These are phyloP conservation scores for Cepaea hortensis DNA, from an alignment of 2,888 invertebrate species.

Conservation along the genomic window DNA sequence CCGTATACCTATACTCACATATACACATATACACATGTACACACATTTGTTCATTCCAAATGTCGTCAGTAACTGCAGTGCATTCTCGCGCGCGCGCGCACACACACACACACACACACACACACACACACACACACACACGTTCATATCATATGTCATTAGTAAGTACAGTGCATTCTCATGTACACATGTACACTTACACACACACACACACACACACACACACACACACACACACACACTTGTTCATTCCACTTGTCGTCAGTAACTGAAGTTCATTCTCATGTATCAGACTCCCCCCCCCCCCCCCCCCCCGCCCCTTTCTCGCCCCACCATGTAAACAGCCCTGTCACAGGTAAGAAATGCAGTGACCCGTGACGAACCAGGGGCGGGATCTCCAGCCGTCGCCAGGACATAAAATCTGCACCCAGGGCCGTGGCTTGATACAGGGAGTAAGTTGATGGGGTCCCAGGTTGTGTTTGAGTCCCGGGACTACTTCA, in stretches of 20 bases:
- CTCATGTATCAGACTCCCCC: background rate
- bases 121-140: too few relatives aligned
- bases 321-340: background rate
- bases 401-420: background rate
- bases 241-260: background rate
- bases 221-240: background rate
- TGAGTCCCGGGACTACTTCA: conserved; percentile 71
- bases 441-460: conserved; percentile 66
- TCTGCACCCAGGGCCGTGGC: conserved; percentile 2
- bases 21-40: too few relatives aligned
- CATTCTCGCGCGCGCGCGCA: background rate
- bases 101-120: too few relatives aligned
- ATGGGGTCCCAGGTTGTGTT: conserved; percentile 69
- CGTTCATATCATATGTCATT: too few relatives aligned
- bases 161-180: background rate
- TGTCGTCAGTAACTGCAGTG: too few relatives aligned
- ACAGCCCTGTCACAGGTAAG: background rate
- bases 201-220: too few relatives aligned
- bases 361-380: background rate
- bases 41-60: too few relatives aligned
- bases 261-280: background rate
- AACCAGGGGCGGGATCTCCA: background rate
- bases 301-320: background rate
- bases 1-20: too few relatives aligned
- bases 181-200: too few relatives aligned